Conservation (phyloP, 2,113 vertebrate species). For the Gavia stellata region DNA sequence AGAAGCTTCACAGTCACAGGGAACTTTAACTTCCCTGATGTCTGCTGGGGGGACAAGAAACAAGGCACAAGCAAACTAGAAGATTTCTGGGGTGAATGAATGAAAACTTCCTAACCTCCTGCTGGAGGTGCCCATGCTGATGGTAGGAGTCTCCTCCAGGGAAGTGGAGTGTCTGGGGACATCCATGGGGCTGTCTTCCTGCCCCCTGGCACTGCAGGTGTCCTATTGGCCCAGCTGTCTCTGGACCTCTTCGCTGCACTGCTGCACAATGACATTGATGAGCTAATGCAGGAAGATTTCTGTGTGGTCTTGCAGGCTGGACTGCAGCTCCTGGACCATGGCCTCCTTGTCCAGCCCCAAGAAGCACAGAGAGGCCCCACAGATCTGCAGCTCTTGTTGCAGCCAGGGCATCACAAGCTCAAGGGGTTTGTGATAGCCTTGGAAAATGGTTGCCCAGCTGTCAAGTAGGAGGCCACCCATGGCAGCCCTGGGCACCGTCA, state of each 20-base stretch:
- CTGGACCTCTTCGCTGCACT: neutral
- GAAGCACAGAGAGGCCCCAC: neutral
- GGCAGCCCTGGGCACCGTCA: neutral
- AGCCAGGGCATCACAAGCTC: fast-evolving
- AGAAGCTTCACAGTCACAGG: neutral
- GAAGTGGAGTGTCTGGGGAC: neutral
- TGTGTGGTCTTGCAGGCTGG: neutral
- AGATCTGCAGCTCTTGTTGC: neutral
- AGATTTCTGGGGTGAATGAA: neutral
- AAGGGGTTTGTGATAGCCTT: neutral
- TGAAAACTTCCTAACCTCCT: neutral
- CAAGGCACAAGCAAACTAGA: neutral
- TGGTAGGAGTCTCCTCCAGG: fast-evolving
- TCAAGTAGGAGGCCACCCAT: neutral
- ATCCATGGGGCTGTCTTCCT: neutral
- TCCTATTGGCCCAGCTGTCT: neutral
- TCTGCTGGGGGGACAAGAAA: neutral
- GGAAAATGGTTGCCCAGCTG: neutral
- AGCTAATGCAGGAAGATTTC: neutral
- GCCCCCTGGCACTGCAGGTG: neutral
- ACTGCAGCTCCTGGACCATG: neutral
- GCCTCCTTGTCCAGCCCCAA: neutral
- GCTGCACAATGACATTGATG: no score
- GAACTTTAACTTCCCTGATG: neutral
- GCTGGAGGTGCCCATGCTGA: neutral